Percentiles rank a stretch among this genome's conserved stretches.
phyloP scores from a whole-genome alignment of 1,140 invertebrate species.

The Drosophila biarmipes region DNA sequence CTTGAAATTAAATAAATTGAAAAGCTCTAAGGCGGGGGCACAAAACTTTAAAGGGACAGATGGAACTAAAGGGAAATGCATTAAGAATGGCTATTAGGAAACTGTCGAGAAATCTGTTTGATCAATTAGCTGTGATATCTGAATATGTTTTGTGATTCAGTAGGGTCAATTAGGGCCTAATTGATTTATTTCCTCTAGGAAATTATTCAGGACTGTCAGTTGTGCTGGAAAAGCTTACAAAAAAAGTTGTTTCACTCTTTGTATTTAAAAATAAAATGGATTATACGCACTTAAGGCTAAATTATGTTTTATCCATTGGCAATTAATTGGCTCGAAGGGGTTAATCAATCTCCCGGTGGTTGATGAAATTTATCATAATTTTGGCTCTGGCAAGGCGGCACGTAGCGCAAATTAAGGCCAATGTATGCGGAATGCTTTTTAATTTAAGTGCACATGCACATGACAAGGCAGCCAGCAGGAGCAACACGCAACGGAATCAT shows the following conservation, averaged over 20 bases:
- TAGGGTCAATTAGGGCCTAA: background rate
- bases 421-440: conserved; percentile 52
- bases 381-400: conserved; percentile 15
- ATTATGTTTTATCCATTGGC: too few relatives aligned
- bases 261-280: too few relatives aligned
- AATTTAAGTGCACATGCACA: conserved; percentile 65
- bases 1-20: conserved; percentile 65
- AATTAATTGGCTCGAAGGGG: conserved; percentile 5
- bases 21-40: conserved; percentile 7
- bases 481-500: conserved; percentile 51
- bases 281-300: too few relatives aligned
- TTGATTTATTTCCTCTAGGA: background rate
- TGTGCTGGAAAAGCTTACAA: background rate
- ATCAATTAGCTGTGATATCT: conserved; percentile 6
- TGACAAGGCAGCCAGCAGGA: conserved; percentile 32
- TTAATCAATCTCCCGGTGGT: conserved; percentile 15
- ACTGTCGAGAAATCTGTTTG: background rate
- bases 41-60: conserved; percentile 13
- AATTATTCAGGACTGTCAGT: background rate
- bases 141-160: background rate
- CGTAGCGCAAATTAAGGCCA: conserved; percentile 33
- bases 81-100: background rate
- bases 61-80: background rate
- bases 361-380: conserved; percentile 19
- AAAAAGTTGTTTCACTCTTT: background rate